Evolutionary conservation across 30 jellyfish, hydroid and myxozoan species (phyloP), one percentile per base, ranked within the genome.

Genomic region (Cassiopea xamachana): DNA sequence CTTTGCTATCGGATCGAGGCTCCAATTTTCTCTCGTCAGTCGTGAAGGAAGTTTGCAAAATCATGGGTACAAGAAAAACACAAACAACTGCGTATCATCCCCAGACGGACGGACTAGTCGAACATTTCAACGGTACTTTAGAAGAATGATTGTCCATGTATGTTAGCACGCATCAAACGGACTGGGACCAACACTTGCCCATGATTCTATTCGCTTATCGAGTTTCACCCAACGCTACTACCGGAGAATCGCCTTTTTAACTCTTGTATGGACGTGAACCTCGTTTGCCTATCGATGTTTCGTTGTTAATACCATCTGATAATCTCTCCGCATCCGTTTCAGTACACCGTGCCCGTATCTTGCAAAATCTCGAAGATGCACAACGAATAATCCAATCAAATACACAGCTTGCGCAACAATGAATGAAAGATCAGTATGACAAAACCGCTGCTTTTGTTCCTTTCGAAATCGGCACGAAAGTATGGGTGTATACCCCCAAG

Each of bases 401-500:
- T 77, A 77, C 87, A 3, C 87, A 77, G 87, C 73, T 77, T 12
- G 74, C 87, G 7, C 72, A 77, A 44, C 87, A 77, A 77, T 75
- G 87, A 18, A 77, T 49, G 93, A 85, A 85, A 58, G 60, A 17
- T 1, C 93, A 85, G 15, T 72, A 72, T 58, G 93, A 85, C 44
- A 46, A 60, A 71, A 3, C 79, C 73, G 49, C 69, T 44, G 39
- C 67, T 44, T 74, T 60, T 7, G 80, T 75, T 39, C 93, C 81
- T 44, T 85, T 48, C 60, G 87, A 74, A 48, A 51, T 85, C 60
- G 60, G 93, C 55, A 9, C 83, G 27, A 49, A 75, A 55, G 93
- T 85, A n/a, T 85, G 93, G 93, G 89, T 75, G 39, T 85, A 85
- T 89, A 85, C 93, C 45, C 93, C 93, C 5, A 50, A 71, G 44